Evolutionary conservation across 2,797 vertebrate species (phyloP), one percentile per base, ranked within the genome.

Genomic region (Tadarida brasiliensis): DNA sequence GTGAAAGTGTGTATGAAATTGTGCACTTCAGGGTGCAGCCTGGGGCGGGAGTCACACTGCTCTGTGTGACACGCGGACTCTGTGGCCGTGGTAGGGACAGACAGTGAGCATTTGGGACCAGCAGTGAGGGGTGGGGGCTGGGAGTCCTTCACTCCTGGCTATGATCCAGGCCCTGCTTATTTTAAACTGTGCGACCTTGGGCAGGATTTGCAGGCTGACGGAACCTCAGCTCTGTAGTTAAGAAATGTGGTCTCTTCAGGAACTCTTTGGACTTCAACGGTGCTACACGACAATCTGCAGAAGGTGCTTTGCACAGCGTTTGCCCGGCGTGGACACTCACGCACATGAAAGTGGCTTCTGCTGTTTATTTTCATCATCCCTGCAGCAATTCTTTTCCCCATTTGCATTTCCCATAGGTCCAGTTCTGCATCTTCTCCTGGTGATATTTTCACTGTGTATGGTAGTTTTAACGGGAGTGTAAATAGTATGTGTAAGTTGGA

Each of bases 401-500:
- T 70, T 63, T 84, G 65, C 26, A 47, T 61, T 92, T 89, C 54
- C 85, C 14, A 2, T 49, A 28, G 33, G 17, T 73, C 59, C 57
- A 5, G n/a, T 71, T 30, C 19, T 14, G 4, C 57, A 20, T 87
- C 30, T 44, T 94, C 68, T 91, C 26, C 73, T 87, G 78, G 59
- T 59, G 19, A 28, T 63, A 82, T 17, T n/a, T n/a, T 28, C 8
- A 70, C 33, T 17, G 2, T 11, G 8, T 35, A 8, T 17, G 16
- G 35, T 94, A 16, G 30, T 80, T 86, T 65, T 35, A 19, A 59
- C 65, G 44, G 49, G 80, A 39, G 9, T 12, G 24, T 61, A 44
- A 92, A 56, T n/a, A 28, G 4, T 51, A 33, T 78, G 76, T 61
- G 78, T 87, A 94, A 91, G 39, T 82, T 76, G 57, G 88, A 67